phyloP scores from a whole-genome alignment of 2,113 vertebrate species.

The Neofelis nebulosa region DNA sequence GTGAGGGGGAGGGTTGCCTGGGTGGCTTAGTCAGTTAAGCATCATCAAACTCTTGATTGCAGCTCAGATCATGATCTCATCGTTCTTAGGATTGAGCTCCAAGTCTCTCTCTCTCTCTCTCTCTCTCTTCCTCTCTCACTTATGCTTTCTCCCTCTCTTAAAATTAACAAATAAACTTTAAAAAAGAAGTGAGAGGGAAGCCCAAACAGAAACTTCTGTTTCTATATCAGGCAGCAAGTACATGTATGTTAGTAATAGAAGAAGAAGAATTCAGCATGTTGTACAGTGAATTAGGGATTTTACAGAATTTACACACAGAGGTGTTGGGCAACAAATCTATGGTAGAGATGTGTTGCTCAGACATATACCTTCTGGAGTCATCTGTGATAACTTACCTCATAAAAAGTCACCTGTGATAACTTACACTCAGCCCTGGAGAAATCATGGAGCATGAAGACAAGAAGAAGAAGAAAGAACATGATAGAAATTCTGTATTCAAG shows the following conservation, averaged over 20 bases:
- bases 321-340: neutral
- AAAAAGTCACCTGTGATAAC: neutral
- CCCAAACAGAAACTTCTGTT: neutral
- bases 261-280: neutral
- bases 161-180: no score
- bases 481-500: neutral
- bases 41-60: no score
- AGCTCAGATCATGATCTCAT: no score
- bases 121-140: no score
- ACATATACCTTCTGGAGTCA: neutral
- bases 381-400: neutral
- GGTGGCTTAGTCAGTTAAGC: no score
- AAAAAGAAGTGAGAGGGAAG: no score
- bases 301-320: accelerated
- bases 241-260: neutral
- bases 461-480: neutral
- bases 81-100: no score
- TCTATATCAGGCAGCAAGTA: neutral
- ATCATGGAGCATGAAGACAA: neutral
- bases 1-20: no score
- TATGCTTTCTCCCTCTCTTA: no score
- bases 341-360: neutral
- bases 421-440: neutral
- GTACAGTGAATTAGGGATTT: accelerated
- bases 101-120: no score